Percentiles rank a stretch among this genome's conserved stretches.
Conservation (phyloP, 2,888 invertebrate genomes). For the Physocephala rufipes region DNA sequence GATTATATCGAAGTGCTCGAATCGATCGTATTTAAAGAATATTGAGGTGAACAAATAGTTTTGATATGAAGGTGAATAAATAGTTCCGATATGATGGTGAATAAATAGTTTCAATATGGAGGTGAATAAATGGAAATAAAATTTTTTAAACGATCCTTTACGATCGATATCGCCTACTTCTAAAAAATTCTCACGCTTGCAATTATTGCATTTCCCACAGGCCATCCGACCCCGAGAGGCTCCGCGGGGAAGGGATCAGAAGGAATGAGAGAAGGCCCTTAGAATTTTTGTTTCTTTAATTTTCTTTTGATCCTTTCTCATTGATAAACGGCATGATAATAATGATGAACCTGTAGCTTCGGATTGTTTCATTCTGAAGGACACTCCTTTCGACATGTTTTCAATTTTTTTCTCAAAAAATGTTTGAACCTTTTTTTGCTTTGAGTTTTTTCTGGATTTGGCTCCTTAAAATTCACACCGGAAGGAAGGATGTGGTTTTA, state of each 20-base stretch:
- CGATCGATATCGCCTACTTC: background rate
- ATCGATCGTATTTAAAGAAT: background rate
- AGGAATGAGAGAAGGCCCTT: conserved; percentile 10
- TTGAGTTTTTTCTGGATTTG: conserved; percentile 3
- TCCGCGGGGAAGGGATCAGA: background rate
- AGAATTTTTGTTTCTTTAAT: conserved; percentile 30
- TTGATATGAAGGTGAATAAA: background rate
- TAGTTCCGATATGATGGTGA: conserved; percentile 30
- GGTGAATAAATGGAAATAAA: conserved; percentile 27
- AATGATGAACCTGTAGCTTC: conserved; percentile 31
- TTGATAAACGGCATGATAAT: conserved; percentile 15
- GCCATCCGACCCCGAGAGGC: background rate
- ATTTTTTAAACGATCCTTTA: conserved; percentile 6
- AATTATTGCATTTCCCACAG: conserved; percentile 30
- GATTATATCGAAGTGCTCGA: background rate
- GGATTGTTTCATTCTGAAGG: background rate
- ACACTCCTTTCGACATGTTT: background rate
- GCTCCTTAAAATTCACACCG: conserved; percentile 26
- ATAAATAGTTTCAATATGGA: conserved; percentile 19
- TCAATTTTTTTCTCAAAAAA: background rate
- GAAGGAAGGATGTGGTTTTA: conserved; percentile 42
- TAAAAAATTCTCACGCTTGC: conserved; percentile 29
- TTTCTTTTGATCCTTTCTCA: conserved; percentile 26
- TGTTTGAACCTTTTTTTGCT: no score
- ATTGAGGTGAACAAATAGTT: conserved; percentile 15